Evolutionary conservation across 2,113 vertebrate species (phyloP).

Genomic region (Benitochromis conjunctus): DNA sequence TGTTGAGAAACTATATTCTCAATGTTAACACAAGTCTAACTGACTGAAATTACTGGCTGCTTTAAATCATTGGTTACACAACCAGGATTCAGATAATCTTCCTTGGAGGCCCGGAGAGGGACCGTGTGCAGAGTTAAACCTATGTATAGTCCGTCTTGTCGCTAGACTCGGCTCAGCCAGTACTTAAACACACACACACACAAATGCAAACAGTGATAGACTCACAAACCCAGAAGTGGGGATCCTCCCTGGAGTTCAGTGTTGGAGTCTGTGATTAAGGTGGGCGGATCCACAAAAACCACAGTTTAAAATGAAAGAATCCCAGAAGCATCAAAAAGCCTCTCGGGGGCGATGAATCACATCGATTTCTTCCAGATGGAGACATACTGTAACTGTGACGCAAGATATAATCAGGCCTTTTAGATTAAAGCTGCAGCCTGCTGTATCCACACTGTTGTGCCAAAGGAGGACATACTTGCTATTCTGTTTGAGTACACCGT

Average conservation of each 20-base stretch:
- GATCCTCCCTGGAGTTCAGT: slow-evolving; percentile 29
- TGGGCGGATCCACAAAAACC: slow-evolving; percentile 31
- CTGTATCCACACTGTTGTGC: background rate
- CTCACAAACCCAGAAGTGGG: background rate
- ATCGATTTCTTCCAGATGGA: slow-evolving; percentile 24
- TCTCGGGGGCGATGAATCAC: background rate
- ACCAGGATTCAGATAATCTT: slow-evolving; percentile 28
- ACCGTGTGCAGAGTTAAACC: slow-evolving; percentile 4
- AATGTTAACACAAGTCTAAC: background rate
- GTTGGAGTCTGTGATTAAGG: slow-evolving; percentile 44
- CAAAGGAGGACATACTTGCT: background rate
- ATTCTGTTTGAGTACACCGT: background rate
- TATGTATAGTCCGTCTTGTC: background rate
- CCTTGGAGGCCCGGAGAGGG: background rate
- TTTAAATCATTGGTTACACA: slow-evolving; percentile 17
- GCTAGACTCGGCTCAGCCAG: slow-evolving; percentile 1
- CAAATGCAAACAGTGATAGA: background rate
- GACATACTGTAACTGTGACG: background rate
- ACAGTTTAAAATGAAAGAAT: background rate
- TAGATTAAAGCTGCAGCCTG: background rate
- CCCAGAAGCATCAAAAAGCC: background rate
- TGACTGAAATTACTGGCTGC: background rate
- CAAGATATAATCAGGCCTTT: background rate
- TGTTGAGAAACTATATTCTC: background rate
- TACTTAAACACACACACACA: slow-evolving; percentile 24